These are phyloP conservation scores for Drosophila quadrilineata DNA, from an alignment of 1,140 invertebrate species.

Conservation along the genomic window DNA sequence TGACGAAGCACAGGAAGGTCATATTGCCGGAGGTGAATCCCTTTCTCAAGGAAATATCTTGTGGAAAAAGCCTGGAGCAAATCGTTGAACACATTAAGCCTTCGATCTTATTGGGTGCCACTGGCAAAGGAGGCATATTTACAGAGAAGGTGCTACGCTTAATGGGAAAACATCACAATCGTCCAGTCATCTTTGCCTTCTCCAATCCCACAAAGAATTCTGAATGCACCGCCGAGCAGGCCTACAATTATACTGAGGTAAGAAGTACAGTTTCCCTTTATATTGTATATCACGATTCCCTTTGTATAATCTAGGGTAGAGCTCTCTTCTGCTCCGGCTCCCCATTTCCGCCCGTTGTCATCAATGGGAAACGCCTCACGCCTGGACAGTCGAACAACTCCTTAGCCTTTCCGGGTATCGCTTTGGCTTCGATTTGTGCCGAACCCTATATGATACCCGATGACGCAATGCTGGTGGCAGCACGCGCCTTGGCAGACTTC, in stretches of 20 bases:
- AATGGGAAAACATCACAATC: conserved; percentile 85
- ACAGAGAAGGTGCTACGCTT: conserved; percentile 89
- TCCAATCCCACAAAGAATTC: conserved; percentile 98
- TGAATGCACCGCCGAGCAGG: conserved; percentile 97
- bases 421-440: conserved; percentile 90
- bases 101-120: conserved; percentile 90
- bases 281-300: not conserved
- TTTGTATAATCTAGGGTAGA: conserved; percentile 29
- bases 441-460: conserved; percentile 92
- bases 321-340: conserved; percentile 92
- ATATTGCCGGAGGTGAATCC: conserved; percentile 87
- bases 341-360: conserved; percentile 92
- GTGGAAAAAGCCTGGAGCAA: conserved; percentile 88
- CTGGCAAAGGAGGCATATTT: conserved; percentile 92
- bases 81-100: conserved; percentile 89
- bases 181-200: conserved; percentile 93
- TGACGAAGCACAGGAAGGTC: conserved; percentile 89
- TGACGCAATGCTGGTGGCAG: conserved; percentile 93
- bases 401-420: conserved; percentile 98
- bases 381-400: conserved; percentile 98
- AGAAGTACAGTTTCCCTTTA: conserved; percentile 25
- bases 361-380: conserved; percentile 88
- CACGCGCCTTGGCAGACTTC: conserved; percentile 89
- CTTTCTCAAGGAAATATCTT: conserved; percentile 89
- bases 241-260: conserved; percentile 89